Percentiles rank a stretch among this genome's conserved stretches.
Evolutionary conservation across 2,888 invertebrate species (phyloP).

Genomic region (Callimorpha dominula): DNA sequence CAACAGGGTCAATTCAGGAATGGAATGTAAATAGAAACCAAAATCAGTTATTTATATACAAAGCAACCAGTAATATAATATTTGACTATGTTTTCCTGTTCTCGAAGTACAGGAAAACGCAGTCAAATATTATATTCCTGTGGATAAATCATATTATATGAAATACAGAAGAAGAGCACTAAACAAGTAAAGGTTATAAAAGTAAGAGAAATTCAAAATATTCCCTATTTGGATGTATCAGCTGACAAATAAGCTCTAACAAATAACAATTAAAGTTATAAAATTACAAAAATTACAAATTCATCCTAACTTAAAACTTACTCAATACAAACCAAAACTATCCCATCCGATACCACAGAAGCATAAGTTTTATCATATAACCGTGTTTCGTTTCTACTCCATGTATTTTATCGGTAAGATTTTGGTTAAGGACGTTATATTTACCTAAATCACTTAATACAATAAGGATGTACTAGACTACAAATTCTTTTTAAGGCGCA

Average conservation of each 20-base stretch:
- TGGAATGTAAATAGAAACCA: not conserved
- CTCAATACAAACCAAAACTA: conserved; percentile 20
- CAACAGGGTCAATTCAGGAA: not conserved
- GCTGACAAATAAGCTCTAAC: too few species aligned
- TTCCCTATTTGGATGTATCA: too few species aligned
- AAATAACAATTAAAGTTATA: not conserved
- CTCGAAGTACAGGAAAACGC: too few species aligned
- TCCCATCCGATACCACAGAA: conserved; percentile 24
- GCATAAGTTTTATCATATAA: conserved; percentile 21
- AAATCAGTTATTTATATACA: too few species aligned
- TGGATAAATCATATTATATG: too few species aligned
- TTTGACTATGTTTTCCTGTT: too few species aligned
- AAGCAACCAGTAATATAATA: too few species aligned
- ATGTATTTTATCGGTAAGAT: conserved; percentile 24
- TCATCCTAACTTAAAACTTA: not conserved
- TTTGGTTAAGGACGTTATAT: conserved; percentile 25
- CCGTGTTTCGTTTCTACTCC: conserved; percentile 27
- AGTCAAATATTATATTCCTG: too few species aligned
- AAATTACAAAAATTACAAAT: not conserved
- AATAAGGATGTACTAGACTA: conserved; percentile 39
- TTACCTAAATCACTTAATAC: conserved; percentile 33
- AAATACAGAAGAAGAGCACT: too few species aligned
- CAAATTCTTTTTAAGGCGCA: conserved; percentile 31
- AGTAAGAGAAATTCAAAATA: too few species aligned
- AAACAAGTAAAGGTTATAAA: too few species aligned